Evolutionary conservation across 2,888 invertebrate species (phyloP), one percentile per base, ranked within the genome.

Genomic region (Aporophyla lueneburgensis): DNA sequence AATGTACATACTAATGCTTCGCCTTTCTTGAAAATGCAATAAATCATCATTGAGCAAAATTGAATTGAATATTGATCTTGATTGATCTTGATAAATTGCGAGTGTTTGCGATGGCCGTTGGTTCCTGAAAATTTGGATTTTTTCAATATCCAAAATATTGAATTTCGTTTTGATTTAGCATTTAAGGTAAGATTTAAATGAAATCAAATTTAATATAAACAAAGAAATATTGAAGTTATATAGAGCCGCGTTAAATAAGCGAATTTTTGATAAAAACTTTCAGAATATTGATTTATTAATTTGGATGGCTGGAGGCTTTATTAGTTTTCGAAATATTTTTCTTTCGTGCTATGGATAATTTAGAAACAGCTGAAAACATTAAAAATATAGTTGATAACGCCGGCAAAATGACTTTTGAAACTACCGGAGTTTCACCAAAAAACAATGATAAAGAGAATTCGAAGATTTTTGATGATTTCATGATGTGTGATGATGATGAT

Each of bases 321-420:
- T 5, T 27, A n/a, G 7, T 21, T 19, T 69, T 53, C 4, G 33
- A 54, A 62, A n/a, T 6, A 43, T 16, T 51, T 49, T 59, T 58
- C n/a, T n/a, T 56, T 40, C 12, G 9, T 59, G 21, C 2, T 14
- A 19, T 62, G 51, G 33, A n/a, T 43, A n/a, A 33, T 21, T 58
- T 33, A 21, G 21, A 80, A 21, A 16, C 16, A 33, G 19, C 51
- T 19, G 1, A 19, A 24, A 21, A 5, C 43, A 3, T 24, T 24
- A 33, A 16, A 27, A 40, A 16, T n/a, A 1, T 27, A 2, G 16
- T 10, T 21, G 21, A 49, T 24, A 63, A 16, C 7, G 24, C 9
- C n/a, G 9, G 21, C 51, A 53, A 71, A 63, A 78, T 78, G 49
- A 49, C 54, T 33, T n/a, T 2, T 27, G 3, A 2, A 40, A 62